Conservation (phyloP, 2,113 vertebrate genomes). For the Crotalus horridus region DNA sequence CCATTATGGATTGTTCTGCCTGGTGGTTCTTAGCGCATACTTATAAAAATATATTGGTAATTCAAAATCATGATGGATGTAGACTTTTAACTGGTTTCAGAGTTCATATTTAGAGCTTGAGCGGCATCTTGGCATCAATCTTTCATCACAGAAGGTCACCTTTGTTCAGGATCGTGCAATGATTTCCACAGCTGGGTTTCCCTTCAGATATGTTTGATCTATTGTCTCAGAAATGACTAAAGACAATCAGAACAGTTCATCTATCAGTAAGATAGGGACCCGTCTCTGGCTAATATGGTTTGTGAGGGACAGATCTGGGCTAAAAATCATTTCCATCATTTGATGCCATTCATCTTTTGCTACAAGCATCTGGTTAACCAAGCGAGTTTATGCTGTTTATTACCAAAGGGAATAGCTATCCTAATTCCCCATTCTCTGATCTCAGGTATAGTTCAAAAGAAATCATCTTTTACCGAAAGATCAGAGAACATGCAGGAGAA, state of each 20-base stretch:
- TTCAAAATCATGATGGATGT: slow-evolving; percentile 14
- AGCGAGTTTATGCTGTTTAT: neutral
- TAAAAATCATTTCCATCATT: neutral
- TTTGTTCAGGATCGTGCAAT: neutral
- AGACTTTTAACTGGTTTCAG: slow-evolving; percentile 2
- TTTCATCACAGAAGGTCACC: slow-evolving; percentile 1
- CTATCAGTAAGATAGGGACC: neutral
- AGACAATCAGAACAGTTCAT: neutral
- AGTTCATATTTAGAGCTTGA: neutral
- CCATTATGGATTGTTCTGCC: slow-evolving; percentile 27
- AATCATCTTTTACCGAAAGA: neutral
- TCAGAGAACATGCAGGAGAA: neutral
- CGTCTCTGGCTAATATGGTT: neutral
- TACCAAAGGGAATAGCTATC: neutral
- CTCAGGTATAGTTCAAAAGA: neutral
- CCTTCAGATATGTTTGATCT: neutral
- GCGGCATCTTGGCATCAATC: neutral
- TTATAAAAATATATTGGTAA: neutral
- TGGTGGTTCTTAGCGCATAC: neutral
- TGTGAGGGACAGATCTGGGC: neutral
- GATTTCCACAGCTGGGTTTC: neutral
- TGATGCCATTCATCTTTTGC: neutral
- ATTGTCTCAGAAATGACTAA: neutral
- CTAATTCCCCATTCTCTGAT: neutral
- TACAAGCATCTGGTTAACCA: neutral